Evolutionary conservation across 2,797 vertebrate species (phyloP).

Genomic region (Sebastes oblongus): DNA sequence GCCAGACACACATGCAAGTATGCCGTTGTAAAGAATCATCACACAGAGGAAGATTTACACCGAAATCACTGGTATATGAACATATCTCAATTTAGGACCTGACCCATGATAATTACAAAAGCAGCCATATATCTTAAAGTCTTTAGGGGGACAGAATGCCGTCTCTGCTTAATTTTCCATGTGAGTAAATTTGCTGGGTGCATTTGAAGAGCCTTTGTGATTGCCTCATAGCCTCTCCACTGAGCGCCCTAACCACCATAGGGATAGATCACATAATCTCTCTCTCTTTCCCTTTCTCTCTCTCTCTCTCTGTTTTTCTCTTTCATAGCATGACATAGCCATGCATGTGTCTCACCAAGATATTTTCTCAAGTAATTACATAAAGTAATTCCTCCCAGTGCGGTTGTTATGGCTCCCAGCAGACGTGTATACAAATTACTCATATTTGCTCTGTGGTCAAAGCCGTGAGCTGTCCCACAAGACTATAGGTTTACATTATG

Average conservation of each 20-base stretch:
- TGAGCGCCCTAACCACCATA: constrained; percentile 62
- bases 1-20: constrained; percentile 39
- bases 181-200: constrained; percentile 75
- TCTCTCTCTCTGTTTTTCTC: constrained; percentile 30
- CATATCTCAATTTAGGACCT: constrained; percentile 77
- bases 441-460: constrained; percentile 83
- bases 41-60: constrained; percentile 69
- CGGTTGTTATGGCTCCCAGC: constrained; percentile 81
- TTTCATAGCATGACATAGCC: constrained; percentile 66
- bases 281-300: constrained; percentile 15
- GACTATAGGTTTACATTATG: constrained; percentile 79
- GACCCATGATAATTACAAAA: constrained; percentile 81
- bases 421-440: constrained; percentile 85
- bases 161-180: constrained; percentile 80
- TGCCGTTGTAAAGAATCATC: constrained; percentile 65
- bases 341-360: constrained; percentile 71
- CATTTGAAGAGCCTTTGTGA: constrained; percentile 75
- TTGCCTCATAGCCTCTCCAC: constrained; percentile 74
- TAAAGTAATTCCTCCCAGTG: constrained; percentile 82
- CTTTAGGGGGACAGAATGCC: constrained; percentile 76
- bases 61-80: constrained; percentile 74
- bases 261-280: constrained; percentile 70
- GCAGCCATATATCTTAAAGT: constrained; percentile 81
- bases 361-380: constrained; percentile 84
- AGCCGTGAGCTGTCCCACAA: constrained; percentile 77